Percentiles rank a stretch among this genome's conserved stretches.
These are phyloP conservation scores for Coluber constrictor DNA, from an alignment of 2,797 vertebrate genomes.

Conservation along the genomic window DNA sequence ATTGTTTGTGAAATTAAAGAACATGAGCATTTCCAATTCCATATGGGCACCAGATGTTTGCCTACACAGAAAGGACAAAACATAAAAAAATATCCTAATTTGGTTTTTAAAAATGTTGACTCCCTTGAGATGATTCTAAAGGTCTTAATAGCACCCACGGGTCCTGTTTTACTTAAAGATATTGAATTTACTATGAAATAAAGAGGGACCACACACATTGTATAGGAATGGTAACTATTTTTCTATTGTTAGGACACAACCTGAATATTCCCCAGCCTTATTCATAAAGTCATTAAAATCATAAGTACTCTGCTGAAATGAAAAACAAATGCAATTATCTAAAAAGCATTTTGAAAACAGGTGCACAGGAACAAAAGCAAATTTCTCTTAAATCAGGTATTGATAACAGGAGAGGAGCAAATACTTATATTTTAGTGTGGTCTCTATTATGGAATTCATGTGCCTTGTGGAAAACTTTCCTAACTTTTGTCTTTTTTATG, in stretches of 20 bases:
- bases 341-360: neutral
- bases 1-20: neutral
- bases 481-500: neutral
- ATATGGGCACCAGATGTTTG: constrained; percentile 20
- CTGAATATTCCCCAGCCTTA: constrained; percentile 15
- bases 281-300: constrained; percentile 12
- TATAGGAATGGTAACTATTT: neutral
- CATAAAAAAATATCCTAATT: neutral
- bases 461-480: neutral
- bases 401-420: neutral
- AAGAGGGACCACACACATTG: constrained; percentile 16
- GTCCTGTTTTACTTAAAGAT: constrained; percentile 15
- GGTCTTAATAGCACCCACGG: neutral
- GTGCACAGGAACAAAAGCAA: neutral
- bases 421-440: neutral
- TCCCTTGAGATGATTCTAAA: neutral
- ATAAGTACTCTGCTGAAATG: neutral
- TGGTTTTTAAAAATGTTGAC: neutral
- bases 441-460: neutral
- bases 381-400: neutral
- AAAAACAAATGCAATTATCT: neutral
- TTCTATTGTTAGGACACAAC: neutral
- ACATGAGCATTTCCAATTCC: neutral
- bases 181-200: constrained; percentile 15
- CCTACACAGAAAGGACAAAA: neutral